phyloP scores from a whole-genome alignment of 2,888 invertebrate species.

The Emmelina monodactyla region DNA sequence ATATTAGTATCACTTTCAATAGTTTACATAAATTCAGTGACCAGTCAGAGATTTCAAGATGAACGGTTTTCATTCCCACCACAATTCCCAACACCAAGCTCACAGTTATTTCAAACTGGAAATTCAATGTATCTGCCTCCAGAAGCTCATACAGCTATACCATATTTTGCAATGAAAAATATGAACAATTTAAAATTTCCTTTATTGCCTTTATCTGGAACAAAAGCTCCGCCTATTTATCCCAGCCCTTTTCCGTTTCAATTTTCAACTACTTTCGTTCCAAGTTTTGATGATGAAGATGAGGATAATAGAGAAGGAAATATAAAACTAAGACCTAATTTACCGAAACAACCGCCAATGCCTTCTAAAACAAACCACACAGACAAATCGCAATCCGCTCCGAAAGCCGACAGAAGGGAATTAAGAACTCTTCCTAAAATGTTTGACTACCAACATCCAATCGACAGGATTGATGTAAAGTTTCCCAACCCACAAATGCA shows the following conservation, averaged over 20 bases:
- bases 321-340: slow-evolving; percentile 15
- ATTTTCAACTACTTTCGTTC: slow-evolving; percentile 33
- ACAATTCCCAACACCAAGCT: slow-evolving; percentile 33
- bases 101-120: slow-evolving; percentile 33
- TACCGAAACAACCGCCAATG: slow-evolving; percentile 16
- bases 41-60: slow-evolving; percentile 28
- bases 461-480: slow-evolving; percentile 42
- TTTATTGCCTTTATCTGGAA: slow-evolving; percentile 39
- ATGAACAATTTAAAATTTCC: slow-evolving; percentile 38
- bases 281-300: slow-evolving; percentile 28
- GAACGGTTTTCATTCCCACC: slow-evolving; percentile 42
- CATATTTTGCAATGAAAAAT: slow-evolving; percentile 41
- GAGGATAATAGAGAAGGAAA: slow-evolving; percentile 22
- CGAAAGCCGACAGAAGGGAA: slow-evolving; percentile 27
- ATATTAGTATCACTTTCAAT: slow-evolving; percentile 32
- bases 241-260: slow-evolving; percentile 37
- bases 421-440: slow-evolving; percentile 25
- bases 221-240: slow-evolving; percentile 35
- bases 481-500: slow-evolving; percentile 16
- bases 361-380: slow-evolving; percentile 25
- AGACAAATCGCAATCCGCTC: slow-evolving; percentile 19
- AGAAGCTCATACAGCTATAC: slow-evolving; percentile 39
- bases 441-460: slow-evolving; percentile 28
- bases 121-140: slow-evolving; percentile 46
- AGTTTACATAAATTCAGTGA: slow-evolving; percentile 26